Conservation (phyloP, 2,797 vertebrate species). For the Ctenosaura bakeri region DNA sequence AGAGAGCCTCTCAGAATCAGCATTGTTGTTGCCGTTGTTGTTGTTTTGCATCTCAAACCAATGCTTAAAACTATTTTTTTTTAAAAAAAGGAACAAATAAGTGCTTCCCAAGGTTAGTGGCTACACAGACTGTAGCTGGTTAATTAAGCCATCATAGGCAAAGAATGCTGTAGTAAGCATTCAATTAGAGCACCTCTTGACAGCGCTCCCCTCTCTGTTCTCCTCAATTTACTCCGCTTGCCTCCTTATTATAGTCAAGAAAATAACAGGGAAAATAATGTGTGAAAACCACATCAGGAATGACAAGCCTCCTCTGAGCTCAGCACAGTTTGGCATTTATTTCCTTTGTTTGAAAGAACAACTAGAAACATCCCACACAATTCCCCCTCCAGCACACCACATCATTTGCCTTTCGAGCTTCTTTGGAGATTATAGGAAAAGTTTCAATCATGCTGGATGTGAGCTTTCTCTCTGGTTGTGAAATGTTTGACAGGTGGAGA, state of each 20-base stretch:
- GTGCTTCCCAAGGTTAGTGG: constrained; percentile 55
- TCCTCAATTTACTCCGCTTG: constrained; percentile 43
- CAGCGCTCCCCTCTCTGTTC: constrained; percentile 58
- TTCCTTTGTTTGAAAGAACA: constrained; percentile 39
- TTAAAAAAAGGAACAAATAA: background rate
- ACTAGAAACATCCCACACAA: constrained; percentile 27
- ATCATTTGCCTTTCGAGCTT: constrained; percentile 18
- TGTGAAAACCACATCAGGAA: constrained; percentile 50
- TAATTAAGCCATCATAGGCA: constrained; percentile 70
- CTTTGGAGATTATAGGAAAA: constrained; percentile 43
- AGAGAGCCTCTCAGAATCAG: background rate
- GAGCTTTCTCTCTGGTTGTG: constrained; percentile 42
- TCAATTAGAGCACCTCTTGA: constrained; percentile 53
- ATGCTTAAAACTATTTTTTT: background rate
- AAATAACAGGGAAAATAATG: constrained; percentile 51
- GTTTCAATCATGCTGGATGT: constrained; percentile 32
- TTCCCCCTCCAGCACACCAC: constrained; percentile 25
- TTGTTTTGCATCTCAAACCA: constrained; percentile 8
- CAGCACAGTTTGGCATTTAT: constrained; percentile 38
- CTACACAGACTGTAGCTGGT: constrained; percentile 58
- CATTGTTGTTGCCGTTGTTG: background rate
- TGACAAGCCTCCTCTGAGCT: background rate
- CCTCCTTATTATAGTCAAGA: constrained; percentile 39
- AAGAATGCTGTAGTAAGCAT: constrained; percentile 62
- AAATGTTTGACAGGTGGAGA: constrained; percentile 51